phyloP scores from a whole-genome alignment of 2,888 invertebrate genomes.

The Chaetogeoica ovagalla region DNA sequence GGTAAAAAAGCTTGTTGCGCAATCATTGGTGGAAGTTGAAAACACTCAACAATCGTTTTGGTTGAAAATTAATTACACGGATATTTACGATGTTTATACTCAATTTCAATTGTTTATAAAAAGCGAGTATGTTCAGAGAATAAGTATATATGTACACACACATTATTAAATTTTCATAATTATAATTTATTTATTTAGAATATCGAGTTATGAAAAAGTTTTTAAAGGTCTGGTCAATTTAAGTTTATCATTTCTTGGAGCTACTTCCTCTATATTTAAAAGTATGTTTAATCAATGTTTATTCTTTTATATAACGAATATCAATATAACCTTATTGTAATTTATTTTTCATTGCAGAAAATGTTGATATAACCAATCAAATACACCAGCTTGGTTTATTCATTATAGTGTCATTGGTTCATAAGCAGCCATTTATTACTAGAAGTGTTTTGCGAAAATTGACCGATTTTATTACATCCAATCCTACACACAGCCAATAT shows the following conservation, averaged over 20 bases:
- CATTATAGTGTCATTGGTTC: slow-evolving; percentile 66
- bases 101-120: slow-evolving; percentile 44
- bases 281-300: slow-evolving; percentile 57
- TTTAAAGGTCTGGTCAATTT: slow-evolving; percentile 64
- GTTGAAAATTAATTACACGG: slow-evolving; percentile 29
- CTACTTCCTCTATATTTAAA: slow-evolving; percentile 34
- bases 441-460: slow-evolving; percentile 64
- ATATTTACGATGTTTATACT: slow-evolving; percentile 31
- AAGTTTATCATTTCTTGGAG: slow-evolving; percentile 61
- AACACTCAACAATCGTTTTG: slow-evolving; percentile 34
- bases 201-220: slow-evolving; percentile 62
- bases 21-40: slow-evolving; percentile 34
- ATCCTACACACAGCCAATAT: slow-evolving; percentile 65
- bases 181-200: slow-evolving; percentile 58
- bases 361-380: slow-evolving; percentile 59
- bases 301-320: background rate
- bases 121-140: slow-evolving; percentile 41
- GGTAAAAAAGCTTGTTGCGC: slow-evolving; percentile 27
- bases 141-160: background rate
- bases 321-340: background rate
- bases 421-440: slow-evolving; percentile 62
- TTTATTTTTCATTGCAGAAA: slow-evolving; percentile 57
- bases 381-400: slow-evolving; percentile 64
- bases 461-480: slow-evolving; percentile 64
- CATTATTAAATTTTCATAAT: background rate